These are phyloP conservation scores for Cichladusa arquata DNA, from an alignment of 2,113 vertebrate species.

Conservation along the genomic window DNA sequence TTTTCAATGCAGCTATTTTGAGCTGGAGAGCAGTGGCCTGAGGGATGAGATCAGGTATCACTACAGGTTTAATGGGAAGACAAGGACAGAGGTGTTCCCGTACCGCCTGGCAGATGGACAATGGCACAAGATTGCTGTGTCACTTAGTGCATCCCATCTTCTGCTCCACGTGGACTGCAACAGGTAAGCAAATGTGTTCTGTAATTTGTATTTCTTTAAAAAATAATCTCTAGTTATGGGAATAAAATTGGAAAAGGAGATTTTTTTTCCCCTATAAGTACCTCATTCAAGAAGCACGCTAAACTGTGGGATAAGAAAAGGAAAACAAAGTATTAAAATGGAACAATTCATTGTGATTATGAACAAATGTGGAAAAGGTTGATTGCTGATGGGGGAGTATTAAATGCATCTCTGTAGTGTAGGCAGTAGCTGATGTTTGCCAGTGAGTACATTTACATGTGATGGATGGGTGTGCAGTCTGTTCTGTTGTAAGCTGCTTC, in stretches of 20 bases:
- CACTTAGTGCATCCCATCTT: slow-evolving; percentile 88
- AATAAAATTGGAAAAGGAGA: background rate
- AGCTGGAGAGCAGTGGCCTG: slow-evolving; percentile 93
- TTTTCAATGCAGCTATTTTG: slow-evolving; percentile 85
- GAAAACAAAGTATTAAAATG: slow-evolving; percentile 68
- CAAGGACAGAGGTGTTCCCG: slow-evolving; percentile 87
- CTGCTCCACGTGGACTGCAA: slow-evolving; percentile 92
- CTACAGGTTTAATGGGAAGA: slow-evolving; percentile 86
- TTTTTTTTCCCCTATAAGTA: background rate
- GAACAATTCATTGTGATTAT: slow-evolving; percentile 58
- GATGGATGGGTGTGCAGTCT: slow-evolving; percentile 48
- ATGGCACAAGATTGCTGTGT: slow-evolving; percentile 89
- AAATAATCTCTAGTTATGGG: background rate
- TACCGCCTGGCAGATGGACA: slow-evolving; percentile 91
- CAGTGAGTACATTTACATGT: slow-evolving; percentile 61
- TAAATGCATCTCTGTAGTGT: slow-evolving; percentile 50
- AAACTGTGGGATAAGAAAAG: background rate
- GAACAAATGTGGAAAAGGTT: slow-evolving; percentile 65
- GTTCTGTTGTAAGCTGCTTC: slow-evolving; percentile 15
- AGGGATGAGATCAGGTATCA: slow-evolving; percentile 91
- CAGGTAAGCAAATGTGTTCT: slow-evolving; percentile 73
- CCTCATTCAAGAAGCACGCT: background rate
- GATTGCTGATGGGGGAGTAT: slow-evolving; percentile 68
- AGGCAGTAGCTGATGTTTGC: slow-evolving; percentile 30
- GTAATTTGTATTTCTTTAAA: background rate